phyloP scores from a whole-genome alignment of 2,888 invertebrate genomes.

The Clusia tigrina region DNA sequence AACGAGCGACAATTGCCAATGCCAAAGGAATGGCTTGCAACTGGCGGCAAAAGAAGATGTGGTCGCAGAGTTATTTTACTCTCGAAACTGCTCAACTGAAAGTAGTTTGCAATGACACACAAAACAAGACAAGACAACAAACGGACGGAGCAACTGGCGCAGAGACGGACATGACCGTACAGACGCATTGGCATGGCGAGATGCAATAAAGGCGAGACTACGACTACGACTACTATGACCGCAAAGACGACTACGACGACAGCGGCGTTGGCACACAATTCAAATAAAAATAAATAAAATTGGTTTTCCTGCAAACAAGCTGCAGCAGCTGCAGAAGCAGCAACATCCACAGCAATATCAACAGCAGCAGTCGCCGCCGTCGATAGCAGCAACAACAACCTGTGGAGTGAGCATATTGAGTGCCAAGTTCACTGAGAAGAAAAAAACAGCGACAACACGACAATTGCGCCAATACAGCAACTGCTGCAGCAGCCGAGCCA shows the following conservation, averaged over 20 bases:
- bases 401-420: constrained; percentile 5
- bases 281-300: constrained; percentile 4
- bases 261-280: neutral
- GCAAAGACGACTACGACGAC: constrained; percentile 2
- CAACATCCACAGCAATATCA: neutral
- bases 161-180: neutral
- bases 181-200: constrained; percentile 8
- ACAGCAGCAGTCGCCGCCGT: constrained; percentile 6
- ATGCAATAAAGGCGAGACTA: neutral
- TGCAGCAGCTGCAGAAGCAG: constrained; percentile 1
- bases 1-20: constrained; percentile 33
- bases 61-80: constrained; percentile 35
- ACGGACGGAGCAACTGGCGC: neutral
- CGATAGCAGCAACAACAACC: neutral
- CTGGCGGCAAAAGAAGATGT: constrained; percentile 21
- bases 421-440: constrained; percentile 5
- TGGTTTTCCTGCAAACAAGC: neutral
- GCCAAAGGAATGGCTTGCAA: constrained; percentile 10
- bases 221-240: too few species aligned
- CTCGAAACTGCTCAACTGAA: constrained; percentile 42
- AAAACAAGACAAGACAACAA: constrained; percentile 8
- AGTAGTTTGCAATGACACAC: constrained; percentile 35
- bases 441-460: constrained; percentile 11
- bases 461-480: constrained; percentile 8
- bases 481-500: constrained; percentile 5